Percentiles rank a stretch among this genome's conserved stretches.
Conservation (phyloP, 2,888 invertebrate species). For the Scaptomyza polygonia region DNA sequence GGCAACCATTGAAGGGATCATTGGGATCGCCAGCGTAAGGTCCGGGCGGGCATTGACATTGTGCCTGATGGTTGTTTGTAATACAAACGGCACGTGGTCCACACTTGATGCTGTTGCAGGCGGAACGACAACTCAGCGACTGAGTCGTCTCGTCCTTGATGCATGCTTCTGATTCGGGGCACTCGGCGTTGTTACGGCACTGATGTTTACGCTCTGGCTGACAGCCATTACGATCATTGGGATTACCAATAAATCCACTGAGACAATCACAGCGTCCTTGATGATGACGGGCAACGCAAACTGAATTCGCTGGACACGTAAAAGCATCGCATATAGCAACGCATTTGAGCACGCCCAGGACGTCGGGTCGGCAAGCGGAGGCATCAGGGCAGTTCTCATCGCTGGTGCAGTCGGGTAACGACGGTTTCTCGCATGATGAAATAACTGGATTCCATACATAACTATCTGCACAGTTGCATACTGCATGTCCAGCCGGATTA, state of each 20-base stretch:
- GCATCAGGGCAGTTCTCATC: constrained; percentile 89
- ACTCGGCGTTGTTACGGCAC: constrained; percentile 92
- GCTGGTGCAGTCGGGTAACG: constrained; percentile 91
- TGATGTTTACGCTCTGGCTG: constrained; percentile 89
- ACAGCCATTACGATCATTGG: constrained; percentile 95
- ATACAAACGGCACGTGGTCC: constrained; percentile 95
- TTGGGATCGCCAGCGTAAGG: constrained; percentile 94
- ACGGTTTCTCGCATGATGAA: constrained; percentile 93
- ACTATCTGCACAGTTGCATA: constrained; percentile 91
- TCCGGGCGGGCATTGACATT: constrained; percentile 95
- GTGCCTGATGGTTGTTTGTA: constrained; percentile 94
- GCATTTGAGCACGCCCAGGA: constrained; percentile 93
- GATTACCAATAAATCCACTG: constrained; percentile 93
- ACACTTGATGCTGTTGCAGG: constrained; percentile 91
- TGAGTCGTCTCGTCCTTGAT: constrained; percentile 86
- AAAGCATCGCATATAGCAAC: constrained; percentile 90
- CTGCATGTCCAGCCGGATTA: constrained; percentile 88
- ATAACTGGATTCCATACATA: constrained; percentile 93
- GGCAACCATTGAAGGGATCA: constrained; percentile 90
- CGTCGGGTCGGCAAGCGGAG: constrained; percentile 92
- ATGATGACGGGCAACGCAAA: constrained; percentile 90
- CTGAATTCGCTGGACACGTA: constrained; percentile 93
- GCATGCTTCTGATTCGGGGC: constrained; percentile 92
- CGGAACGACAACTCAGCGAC: constrained; percentile 89
- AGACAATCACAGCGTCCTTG: constrained; percentile 93